Conservation (phyloP, 2,797 vertebrate species). For the Enteromius mattozi region DNA sequence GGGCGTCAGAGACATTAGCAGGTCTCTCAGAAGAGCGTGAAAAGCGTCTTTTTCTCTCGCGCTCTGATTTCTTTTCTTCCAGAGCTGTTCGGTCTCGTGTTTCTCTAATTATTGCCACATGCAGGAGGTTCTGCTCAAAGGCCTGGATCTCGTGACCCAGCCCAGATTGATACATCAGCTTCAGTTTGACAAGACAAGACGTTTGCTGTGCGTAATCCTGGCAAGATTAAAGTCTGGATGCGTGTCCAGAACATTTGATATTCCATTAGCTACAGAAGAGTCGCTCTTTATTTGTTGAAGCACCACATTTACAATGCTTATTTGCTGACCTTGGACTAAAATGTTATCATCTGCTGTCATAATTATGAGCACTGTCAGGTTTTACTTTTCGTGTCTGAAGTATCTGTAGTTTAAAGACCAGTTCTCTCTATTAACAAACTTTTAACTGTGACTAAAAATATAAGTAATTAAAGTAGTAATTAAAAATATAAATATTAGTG, state of each 20-base stretch:
- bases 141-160: slow-evolving; percentile 39
- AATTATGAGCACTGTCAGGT: background rate
- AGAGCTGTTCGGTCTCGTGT: slow-evolving; percentile 79
- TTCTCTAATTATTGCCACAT: slow-evolving; percentile 90
- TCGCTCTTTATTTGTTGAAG: slow-evolving; percentile 39
- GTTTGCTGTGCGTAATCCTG: slow-evolving; percentile 44
- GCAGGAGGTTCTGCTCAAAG: slow-evolving; percentile 71
- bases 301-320: slow-evolving; percentile 26
- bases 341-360: slow-evolving; percentile 31
- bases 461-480: too few species aligned
- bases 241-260: slow-evolving; percentile 41
- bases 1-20: slow-evolving; percentile 92
- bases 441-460: background rate
- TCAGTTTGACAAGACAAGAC: slow-evolving; percentile 47
- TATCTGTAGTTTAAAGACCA: background rate
- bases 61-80: slow-evolving; percentile 63
- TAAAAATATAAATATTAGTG: too few species aligned
- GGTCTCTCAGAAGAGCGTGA: slow-evolving; percentile 85
- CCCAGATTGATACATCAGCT: slow-evolving; percentile 46
- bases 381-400: background rate
- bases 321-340: slow-evolving; percentile 51
- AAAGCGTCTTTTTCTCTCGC: slow-evolving; percentile 72
- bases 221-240: slow-evolving; percentile 43
- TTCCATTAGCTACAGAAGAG: slow-evolving; percentile 34
- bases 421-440: background rate